phyloP scores from a whole-genome alignment of 1,140 invertebrate genomes.

The Bathynomus jamesi region DNA sequence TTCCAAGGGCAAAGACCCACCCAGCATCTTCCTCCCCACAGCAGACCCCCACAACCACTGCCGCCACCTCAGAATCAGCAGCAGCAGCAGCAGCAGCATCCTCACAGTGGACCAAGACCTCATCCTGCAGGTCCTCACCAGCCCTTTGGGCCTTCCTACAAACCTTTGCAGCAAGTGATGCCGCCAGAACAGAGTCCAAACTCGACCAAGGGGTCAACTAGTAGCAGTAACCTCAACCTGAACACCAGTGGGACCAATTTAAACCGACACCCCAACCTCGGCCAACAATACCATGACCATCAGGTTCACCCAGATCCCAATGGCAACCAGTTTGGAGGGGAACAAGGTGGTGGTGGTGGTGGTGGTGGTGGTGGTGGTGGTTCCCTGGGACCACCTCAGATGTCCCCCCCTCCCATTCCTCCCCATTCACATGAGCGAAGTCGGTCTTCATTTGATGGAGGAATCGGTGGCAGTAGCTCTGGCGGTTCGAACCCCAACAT shows the following conservation, averaged over 20 bases:
- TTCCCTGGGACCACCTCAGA: conserved; percentile 1
- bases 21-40: background rate
- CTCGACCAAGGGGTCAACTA: conserved; percentile 15
- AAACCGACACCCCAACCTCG: conserved; percentile 26
- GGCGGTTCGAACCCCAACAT: conserved; percentile 11
- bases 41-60: background rate
- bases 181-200: conserved; percentile 7
- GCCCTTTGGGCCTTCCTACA: too few species aligned
- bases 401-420: background rate
- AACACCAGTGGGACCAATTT: conserved; percentile 28
- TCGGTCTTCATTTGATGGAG: background rate
- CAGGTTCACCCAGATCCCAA: conserved; percentile 9
- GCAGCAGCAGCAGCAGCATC: conserved; percentile 12
- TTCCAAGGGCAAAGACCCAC: background rate
- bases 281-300: conserved; percentile 24
- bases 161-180: conserved; percentile 5
- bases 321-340: conserved; percentile 1
- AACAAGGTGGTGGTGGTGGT: background rate
- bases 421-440: background rate
- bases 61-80: conserved; percentile 8
- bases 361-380: too few species aligned
- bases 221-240: conserved; percentile 27
- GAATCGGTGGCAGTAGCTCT: background rate
- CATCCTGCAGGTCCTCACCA: too few species aligned
- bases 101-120: conserved; percentile 16